These are phyloP conservation scores for Hippocampus barbouri DNA, from an alignment of 2,113 vertebrate genomes.

Conservation along the genomic window DNA sequence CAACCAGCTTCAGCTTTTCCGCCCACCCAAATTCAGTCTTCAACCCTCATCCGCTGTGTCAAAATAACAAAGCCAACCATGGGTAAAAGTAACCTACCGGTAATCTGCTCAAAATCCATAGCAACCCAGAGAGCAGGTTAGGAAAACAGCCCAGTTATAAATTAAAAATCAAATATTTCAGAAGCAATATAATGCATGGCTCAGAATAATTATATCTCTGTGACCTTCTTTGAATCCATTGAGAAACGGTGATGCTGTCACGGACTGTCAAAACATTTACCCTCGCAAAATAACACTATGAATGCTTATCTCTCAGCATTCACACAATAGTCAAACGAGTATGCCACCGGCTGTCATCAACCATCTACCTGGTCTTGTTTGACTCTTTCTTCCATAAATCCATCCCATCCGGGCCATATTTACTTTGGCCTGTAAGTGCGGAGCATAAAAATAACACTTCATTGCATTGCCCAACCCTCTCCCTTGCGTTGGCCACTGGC, in stretches of 20 bases:
- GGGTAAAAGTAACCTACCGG: no score
- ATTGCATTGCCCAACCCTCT: conserved; percentile 38
- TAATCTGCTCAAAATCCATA: no score
- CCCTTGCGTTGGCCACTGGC: conserved; percentile 64
- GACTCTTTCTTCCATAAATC: conserved; percentile 49
- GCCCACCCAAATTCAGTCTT: no score
- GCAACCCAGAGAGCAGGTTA: no score
- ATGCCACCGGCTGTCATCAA: conserved; percentile 6
- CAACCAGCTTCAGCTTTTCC: no score
- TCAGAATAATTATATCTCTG: background rate
- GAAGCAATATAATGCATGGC: no score
- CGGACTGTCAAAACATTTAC: background rate
- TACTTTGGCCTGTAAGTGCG: conserved; percentile 57
- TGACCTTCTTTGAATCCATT: background rate
- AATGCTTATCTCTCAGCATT: conserved; percentile 1
- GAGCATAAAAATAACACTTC: conserved; percentile 52
- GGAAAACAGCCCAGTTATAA: no score
- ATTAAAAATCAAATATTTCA: no score
- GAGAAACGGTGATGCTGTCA: background rate
- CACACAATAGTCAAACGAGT: conserved; percentile 2
- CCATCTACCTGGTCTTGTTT: conserved; percentile 40
- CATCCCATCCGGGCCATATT: conserved; percentile 61
- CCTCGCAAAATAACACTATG: background rate
- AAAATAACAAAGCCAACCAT: no score
- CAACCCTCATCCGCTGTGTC: no score